Evolutionary conservation across 2,797 vertebrate species (phyloP).

Genomic region (Tenualosa thibaudeaui): DNA sequence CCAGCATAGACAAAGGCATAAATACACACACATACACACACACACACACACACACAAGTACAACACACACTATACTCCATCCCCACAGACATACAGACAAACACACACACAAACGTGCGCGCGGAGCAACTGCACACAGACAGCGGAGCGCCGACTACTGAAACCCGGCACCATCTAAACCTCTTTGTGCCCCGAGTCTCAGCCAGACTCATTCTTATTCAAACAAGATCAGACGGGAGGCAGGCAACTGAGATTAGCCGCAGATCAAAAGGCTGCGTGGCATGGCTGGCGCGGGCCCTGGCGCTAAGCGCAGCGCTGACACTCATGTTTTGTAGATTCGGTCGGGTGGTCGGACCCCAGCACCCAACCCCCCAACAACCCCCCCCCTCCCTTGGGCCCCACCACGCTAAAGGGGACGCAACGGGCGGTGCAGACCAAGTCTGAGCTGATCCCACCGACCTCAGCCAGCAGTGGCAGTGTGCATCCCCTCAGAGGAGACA

Average conservation of each 20-base stretch:
- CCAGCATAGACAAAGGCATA: background rate
- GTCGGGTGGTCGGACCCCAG: background rate
- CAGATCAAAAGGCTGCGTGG: slow-evolving; percentile 77
- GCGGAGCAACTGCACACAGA: background rate
- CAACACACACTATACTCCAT: background rate
- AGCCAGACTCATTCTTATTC: slow-evolving; percentile 77
- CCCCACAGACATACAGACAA: too few relatives aligned
- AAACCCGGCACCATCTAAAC: slow-evolving; percentile 68
- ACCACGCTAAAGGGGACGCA: background rate
- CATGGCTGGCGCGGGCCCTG: slow-evolving; percentile 59
- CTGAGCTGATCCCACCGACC: too few relatives aligned
- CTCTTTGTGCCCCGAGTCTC: slow-evolving; percentile 76
- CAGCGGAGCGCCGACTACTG: background rate
- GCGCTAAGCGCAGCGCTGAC: slow-evolving; percentile 58
- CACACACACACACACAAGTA: background rate
- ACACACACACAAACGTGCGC: background rate
- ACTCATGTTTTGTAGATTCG: slow-evolving; percentile 44
- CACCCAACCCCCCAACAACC: too few relatives aligned
- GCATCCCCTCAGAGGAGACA: background rate
- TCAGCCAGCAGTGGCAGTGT: background rate
- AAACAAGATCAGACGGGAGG: slow-evolving; percentile 79
- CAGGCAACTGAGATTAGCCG: slow-evolving; percentile 79
- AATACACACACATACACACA: background rate
- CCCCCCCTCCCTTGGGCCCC: background rate
- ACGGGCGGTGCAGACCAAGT: background rate